These are phyloP conservation scores for Rhinopithecus roxellana DNA, from an alignment of 2,113 vertebrate genomes.

Conservation along the genomic window DNA sequence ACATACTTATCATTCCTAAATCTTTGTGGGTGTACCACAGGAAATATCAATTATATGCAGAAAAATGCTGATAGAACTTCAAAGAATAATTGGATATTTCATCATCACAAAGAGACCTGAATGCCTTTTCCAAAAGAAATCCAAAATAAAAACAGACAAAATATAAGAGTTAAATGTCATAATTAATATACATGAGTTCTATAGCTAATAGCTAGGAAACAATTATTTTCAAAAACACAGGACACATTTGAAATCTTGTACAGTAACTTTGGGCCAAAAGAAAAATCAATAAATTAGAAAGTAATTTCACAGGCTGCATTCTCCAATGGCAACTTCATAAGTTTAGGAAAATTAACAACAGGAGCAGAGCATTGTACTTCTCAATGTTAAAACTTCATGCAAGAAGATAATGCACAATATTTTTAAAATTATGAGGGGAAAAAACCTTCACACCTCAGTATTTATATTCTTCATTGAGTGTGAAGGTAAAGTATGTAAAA, in stretches of 20 bases:
- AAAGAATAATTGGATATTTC: not conserved
- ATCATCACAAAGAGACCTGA: not conserved
- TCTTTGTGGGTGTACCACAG: not conserved
- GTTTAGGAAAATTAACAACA: conserved; percentile 48
- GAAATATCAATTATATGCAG: not conserved
- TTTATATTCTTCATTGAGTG: conserved; percentile 56
- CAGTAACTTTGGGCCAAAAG: not conserved
- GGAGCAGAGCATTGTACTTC: not conserved
- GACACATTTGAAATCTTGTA: not conserved
- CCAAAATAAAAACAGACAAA: not conserved
- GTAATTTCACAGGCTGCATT: not conserved
- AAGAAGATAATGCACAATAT: conserved; percentile 56
- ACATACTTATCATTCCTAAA: not conserved
- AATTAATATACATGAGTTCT: not conserved
- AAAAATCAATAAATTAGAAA: conserved; percentile 16
- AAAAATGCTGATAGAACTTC: not conserved
- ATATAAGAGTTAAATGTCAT: not conserved
- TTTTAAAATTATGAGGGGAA: conserved; percentile 20
- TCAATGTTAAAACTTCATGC: conserved; percentile 31
- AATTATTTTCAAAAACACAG: not conserved
- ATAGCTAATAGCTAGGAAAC: not conserved
- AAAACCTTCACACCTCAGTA: conserved; percentile 15
- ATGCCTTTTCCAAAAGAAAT: not conserved
- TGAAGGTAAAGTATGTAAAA: conserved; percentile 47
- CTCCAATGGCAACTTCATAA: not conserved